A percentile compares a stretch with the other conserved stretches of the same genome.
These are phyloP conservation scores for Lutraria lutraria DNA, from an alignment of 2,888 invertebrate genomes.

Conservation along the genomic window DNA sequence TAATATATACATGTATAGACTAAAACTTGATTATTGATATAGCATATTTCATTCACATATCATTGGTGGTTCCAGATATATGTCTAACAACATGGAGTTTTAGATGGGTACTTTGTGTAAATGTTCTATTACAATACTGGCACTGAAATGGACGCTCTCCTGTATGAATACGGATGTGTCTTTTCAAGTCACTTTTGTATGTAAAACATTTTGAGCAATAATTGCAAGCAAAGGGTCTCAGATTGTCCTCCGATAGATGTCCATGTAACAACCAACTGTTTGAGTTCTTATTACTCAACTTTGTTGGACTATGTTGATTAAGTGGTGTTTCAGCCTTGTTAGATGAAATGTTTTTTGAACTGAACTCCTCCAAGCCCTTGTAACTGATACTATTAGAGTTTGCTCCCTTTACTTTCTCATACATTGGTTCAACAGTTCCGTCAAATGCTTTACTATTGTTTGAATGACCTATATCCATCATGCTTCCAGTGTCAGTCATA, in stretches of 20 bases:
- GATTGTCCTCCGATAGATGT: slow-evolving; percentile 37
- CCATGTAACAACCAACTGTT: slow-evolving; percentile 40
- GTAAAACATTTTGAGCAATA: slow-evolving; percentile 54
- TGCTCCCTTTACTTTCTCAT: background rate
- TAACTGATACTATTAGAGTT: background rate
- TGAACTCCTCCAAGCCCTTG: background rate
- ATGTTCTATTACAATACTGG: slow-evolving; percentile 49
- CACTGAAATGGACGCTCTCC: slow-evolving; percentile 64
- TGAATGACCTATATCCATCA: background rate
- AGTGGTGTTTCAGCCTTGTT: background rate
- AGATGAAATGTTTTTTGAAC: background rate
- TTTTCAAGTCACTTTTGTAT: slow-evolving; percentile 51
- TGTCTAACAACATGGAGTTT: slow-evolving; percentile 43
- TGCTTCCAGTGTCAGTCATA: background rate
- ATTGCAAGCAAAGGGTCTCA: slow-evolving; percentile 44
- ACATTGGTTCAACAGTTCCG: slow-evolving; percentile 23
- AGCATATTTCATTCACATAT: too few relatives aligned
- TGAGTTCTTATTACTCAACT: background rate
- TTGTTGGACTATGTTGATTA: background rate
- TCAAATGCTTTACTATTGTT: slow-evolving; percentile 20
- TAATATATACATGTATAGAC: too few relatives aligned
- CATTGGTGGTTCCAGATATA: background rate
- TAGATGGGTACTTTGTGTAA: slow-evolving; percentile 54
- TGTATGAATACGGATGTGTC: slow-evolving; percentile 59
- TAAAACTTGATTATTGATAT: too few relatives aligned